Conservation (phyloP, 2,797 vertebrate species). For the Taeniopygia guttata region DNA sequence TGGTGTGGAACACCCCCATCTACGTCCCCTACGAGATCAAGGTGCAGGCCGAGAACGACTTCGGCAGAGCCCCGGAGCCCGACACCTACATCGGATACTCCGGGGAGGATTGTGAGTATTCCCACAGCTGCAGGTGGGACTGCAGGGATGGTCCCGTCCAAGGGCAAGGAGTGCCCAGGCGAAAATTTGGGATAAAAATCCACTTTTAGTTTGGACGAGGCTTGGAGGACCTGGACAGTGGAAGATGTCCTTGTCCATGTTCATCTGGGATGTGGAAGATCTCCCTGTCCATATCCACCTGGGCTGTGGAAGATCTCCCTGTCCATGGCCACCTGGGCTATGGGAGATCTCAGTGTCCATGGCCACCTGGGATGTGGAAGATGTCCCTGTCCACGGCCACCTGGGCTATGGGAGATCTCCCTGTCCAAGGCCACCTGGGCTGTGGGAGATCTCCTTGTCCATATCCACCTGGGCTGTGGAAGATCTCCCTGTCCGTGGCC, state of each 20-base stretch:
- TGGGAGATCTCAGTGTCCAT: accelerated
- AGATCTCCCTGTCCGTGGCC: no score
- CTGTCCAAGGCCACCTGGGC: no score
- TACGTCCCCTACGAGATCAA: conserved; percentile 93
- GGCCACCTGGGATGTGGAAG: no score
- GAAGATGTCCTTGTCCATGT: accelerated
- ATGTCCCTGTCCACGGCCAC: accelerated
- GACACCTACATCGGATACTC: conserved; percentile 87
- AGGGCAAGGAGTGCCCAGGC: accelerated
- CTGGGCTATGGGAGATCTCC: no score
- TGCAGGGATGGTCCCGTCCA: accelerated
- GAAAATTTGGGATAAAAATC: background rate
- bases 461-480: no score
- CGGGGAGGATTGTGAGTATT: conserved; percentile 93
- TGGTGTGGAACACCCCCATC: conserved; percentile 84
- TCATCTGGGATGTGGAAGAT: no score
- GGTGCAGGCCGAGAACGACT: conserved; percentile 91
- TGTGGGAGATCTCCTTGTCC: no score
- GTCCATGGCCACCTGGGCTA: no score
- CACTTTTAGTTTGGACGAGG: background rate
- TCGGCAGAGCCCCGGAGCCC: conserved; percentile 86
- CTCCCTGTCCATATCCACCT: no score
- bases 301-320: no score
- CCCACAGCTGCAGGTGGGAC: background rate
- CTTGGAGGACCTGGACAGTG: background rate